phyloP scores from a whole-genome alignment of 2,113 vertebrate genomes.

The Garra rufa region DNA sequence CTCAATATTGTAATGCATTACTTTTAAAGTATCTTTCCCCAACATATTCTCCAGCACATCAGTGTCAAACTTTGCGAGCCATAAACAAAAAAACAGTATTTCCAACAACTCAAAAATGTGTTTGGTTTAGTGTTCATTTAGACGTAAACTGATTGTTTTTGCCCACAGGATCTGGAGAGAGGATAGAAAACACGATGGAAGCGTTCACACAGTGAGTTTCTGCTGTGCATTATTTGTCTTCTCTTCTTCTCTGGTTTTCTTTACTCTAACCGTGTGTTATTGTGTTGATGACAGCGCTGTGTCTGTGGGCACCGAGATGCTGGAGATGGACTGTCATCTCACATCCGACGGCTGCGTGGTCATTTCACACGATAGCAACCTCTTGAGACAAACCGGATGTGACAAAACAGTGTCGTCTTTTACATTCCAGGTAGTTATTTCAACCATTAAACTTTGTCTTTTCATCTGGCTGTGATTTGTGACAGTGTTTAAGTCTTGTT shows the following conservation, averaged over 20 bases:
- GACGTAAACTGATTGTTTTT: background rate
- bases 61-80: background rate
- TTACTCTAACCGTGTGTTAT: background rate
- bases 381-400: conserved; percentile 80
- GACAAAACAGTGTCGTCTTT: conserved; percentile 73
- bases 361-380: conserved; percentile 86
- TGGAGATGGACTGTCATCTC: conserved; percentile 87
- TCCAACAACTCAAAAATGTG: background rate
- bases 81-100: background rate
- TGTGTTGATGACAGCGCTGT: conserved; percentile 69
- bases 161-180: conserved; percentile 81
- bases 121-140: background rate
- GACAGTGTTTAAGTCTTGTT: background rate
- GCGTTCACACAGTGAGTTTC: conserved; percentile 85
- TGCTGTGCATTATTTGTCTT: background rate
- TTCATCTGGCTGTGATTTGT: background rate
- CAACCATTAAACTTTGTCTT: background rate
- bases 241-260: background rate
- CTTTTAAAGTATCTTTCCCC: no score
- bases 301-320: conserved; percentile 76
- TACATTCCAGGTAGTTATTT: conserved; percentile 73
- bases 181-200: conserved; percentile 83
- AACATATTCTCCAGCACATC: no score
- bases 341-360: conserved; percentile 82
- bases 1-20: no score